Conservation (phyloP, 2,888 invertebrate genomes). For the Galerucella pusilla region DNA sequence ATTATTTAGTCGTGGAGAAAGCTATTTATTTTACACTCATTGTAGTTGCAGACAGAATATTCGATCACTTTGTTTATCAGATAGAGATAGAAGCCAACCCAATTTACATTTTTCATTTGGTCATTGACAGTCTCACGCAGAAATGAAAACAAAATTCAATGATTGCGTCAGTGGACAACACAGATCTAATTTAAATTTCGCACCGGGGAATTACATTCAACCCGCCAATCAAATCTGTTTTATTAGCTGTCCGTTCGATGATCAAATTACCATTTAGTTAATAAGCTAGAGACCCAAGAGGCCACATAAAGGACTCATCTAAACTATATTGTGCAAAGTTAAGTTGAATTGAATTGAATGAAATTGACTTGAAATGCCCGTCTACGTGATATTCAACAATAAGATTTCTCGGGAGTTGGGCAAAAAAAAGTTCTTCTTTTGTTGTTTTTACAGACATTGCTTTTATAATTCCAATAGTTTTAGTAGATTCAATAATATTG, state of each 20-base stretch:
- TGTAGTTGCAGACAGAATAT: neutral
- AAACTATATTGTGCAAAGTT: conserved; percentile 23
- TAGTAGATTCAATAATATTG: too few relatives aligned
- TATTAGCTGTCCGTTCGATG: conserved; percentile 47
- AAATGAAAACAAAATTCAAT: conserved; percentile 34
- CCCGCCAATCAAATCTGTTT: conserved; percentile 51
- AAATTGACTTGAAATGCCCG: conserved; percentile 40
- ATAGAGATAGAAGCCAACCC: neutral
- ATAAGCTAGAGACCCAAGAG: conserved; percentile 42
- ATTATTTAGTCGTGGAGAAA: too few relatives aligned
- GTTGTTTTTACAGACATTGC: neutral
- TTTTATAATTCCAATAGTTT: neutral
- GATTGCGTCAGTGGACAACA: conserved; percentile 28
- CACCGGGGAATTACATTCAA: conserved; percentile 44
- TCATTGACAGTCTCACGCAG: conserved; percentile 10
- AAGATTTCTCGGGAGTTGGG: neutral
- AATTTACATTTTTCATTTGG: conserved; percentile 17
- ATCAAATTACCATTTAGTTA: conserved; percentile 47
- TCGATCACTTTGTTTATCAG: neutral
- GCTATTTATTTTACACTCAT: neutral
- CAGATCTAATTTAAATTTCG: conserved; percentile 50
- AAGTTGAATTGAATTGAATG: conserved; percentile 7
- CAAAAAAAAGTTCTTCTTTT: neutral
- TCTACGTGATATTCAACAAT: neutral
- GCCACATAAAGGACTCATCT: conserved; percentile 34